phyloP scores from a whole-genome alignment of 1,140 invertebrate species.

The Sycophila sp. region DNA sequence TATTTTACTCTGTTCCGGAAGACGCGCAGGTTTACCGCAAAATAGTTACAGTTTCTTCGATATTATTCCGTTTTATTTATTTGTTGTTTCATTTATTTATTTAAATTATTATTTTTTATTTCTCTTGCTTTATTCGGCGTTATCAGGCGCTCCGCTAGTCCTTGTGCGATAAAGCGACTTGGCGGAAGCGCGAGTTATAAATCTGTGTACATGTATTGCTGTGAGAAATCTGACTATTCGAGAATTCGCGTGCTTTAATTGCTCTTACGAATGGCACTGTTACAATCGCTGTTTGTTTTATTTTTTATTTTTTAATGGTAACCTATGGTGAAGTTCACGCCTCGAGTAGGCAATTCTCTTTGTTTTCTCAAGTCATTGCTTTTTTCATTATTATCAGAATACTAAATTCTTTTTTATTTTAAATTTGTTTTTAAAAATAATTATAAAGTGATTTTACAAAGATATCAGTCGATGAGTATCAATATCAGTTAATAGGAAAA shows the following conservation, averaged over 20 bases:
- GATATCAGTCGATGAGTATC: no score
- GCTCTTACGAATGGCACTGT: slow-evolving; percentile 32
- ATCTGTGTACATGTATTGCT: slow-evolving; percentile 3
- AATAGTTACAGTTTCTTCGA: no score
- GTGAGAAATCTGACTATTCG: not conserved
- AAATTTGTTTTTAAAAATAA: not conserved
- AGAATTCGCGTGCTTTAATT: slow-evolving; percentile 21
- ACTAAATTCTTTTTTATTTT: not conserved
- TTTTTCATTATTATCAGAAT: no score
- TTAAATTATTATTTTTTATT: no score
- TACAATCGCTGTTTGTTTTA: slow-evolving; percentile 24
- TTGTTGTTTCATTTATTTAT: no score
- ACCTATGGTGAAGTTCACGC: not conserved
- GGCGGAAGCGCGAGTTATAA: slow-evolving; percentile 37
- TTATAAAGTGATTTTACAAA: not conserved
- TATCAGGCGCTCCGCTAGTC: no score
- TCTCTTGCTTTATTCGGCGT: no score
- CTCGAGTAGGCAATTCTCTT: not conserved
- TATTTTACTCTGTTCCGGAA: slow-evolving; percentile 58
- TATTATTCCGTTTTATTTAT: no score
- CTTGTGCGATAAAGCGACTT: no score
- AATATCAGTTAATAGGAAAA: no score
- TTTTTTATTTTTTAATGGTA: not conserved
- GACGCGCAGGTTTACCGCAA: slow-evolving; percentile 56
- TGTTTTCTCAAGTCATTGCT: no score